Base-by-base conservation (phyloP, 2,797 vertebrate genomes). In the Onychomys torridus region DNA sequence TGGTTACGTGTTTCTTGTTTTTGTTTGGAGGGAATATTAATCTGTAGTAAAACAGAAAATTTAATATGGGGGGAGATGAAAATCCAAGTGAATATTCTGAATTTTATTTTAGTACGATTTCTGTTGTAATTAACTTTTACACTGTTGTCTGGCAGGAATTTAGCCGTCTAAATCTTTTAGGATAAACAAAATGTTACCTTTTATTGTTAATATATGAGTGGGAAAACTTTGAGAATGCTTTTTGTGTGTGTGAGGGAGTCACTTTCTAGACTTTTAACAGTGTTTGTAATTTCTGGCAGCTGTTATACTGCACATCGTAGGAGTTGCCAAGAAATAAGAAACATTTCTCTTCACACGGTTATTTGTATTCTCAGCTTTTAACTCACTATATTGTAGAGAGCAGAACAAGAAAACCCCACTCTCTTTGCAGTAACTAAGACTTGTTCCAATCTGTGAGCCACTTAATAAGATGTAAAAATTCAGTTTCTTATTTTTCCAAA, bases 101-200 rank as follows among this genome's bases (percentile, higher is more conserved):
- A 69, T 93, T 94, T 95, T 89, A 69, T 87, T 91, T 95, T 89
- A 63, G 25, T 21, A 71, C 91, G 43, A 83, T 91, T 94, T 94
- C 34, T 84, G 1, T 86, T 89, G 6, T 92, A 92, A 91, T 21
- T 91, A 94, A 87, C 49, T 95, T 88, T 78, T 77, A 71, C 88
- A 92, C n/a, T 82, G 1, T 57, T 88, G 23, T 90, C 29, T 95
- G 43, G 43, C 49, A 49, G 14, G 46, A 93, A 77, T 52, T 91
- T 78, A 92, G 25, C 37, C 75, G 49, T 94, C 34, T 94, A 79
- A 83, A n/a, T 82, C 29, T 82, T 88, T 79, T 75, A 90, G 46
- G 37, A 25, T 86, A 93, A 63, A 32, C 27, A 92, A 71, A 73
- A 79, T 69, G 0, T 83, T 92, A 16, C 27, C 4, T 67, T 77